Percentiles rank a stretch among this genome's conserved stretches.
phyloP scores from a whole-genome alignment of 1,140 invertebrate species.

The Harpegnathos saltator region DNA sequence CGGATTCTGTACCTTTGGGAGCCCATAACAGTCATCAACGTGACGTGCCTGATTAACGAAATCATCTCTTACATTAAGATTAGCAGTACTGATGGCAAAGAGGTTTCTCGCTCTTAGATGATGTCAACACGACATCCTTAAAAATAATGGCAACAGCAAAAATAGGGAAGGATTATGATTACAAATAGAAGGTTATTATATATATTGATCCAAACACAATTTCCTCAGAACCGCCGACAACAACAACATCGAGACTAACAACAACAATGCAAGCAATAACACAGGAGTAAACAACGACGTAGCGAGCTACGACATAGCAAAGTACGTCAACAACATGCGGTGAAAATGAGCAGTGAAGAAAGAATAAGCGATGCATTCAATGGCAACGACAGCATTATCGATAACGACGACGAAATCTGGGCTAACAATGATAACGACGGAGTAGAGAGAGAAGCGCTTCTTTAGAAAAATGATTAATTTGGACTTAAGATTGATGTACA shows the following conservation, averaged over 20 bases:
- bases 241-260: too few species aligned
- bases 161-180: neutral
- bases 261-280: too few species aligned
- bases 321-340: too few species aligned
- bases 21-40: conserved; percentile 10
- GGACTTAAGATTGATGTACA: conserved; percentile 8
- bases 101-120: conserved; percentile 51
- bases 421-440: too few species aligned
- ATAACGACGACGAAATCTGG: neutral
- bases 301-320: too few species aligned
- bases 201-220: neutral
- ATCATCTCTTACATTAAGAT: neutral
- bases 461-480: conserved; percentile 9
- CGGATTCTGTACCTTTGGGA: too few species aligned
- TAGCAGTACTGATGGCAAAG: conserved; percentile 22
- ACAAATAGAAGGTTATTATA: neutral
- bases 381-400: neutral
- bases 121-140: neutral
- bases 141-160: conserved; percentile 29
- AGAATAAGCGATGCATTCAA: neutral
- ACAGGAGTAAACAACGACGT: too few species aligned
- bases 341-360: neutral
- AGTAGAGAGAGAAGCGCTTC: neutral
- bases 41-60: neutral
- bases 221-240: too few species aligned